Evolutionary conservation across 2,797 vertebrate species (phyloP), one percentile per base, ranked within the genome.

Genomic region (Potorous gilbertii): DNA sequence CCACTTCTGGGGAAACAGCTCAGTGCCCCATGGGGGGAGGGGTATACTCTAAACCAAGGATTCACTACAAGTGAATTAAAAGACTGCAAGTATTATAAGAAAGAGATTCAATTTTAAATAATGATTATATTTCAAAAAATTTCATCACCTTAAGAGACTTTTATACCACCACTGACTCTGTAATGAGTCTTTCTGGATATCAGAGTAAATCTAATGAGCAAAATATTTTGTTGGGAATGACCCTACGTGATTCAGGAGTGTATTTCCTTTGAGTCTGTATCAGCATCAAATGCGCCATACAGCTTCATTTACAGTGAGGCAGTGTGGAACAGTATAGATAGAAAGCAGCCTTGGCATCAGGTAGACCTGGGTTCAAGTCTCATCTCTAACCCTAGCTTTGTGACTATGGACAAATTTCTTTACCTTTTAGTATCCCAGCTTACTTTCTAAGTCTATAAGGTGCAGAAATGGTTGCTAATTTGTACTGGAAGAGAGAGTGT

Each of bases 201-300:
- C 91, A 46, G 66, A 93, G 16, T 31, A 24, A 11, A 95, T 62
- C n/a, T 95, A 13, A 8, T 50, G 56, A 91, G 94, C 34, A 93
- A 87, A 95, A 93, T 91, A 56, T 92, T 91, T 96, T 94, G 52
- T 93, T 74, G 40, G 27, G 46, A 34, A 34, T 56, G 95, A 56
- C 57, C 34, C 90, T 11, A 52, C 12, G 0, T 1, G 92, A 91
- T 52, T 59, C 90, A 28, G 13, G 93, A 90, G 55, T 18, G 40
- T 16, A 0, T 54, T 57, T 54, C 46, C 0, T 10, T 5, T 21
- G 6, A 74, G 29, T 11, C 90, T 2, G 56, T 59, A 0, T 28
- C 55, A 50, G 14, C 0, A 0, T 1, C 1, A 46, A 28, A 46
- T 87, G 24, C 0, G 3, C 5, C 2, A 2, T 4, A 0, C 0